Conservation (phyloP, 2,888 invertebrate genomes). For the Heliconius ismenius region DNA sequence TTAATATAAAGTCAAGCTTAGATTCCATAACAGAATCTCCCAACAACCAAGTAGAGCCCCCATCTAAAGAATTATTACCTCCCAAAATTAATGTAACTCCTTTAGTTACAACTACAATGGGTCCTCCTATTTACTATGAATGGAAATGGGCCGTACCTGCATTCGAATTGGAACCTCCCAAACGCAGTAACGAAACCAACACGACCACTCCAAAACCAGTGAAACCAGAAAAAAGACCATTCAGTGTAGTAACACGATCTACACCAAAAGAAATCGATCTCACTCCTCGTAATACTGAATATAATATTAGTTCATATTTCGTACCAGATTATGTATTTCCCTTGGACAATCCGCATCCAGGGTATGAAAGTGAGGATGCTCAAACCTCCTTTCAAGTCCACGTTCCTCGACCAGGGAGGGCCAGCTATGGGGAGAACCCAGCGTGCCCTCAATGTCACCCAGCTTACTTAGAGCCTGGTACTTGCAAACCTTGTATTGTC, state of each 20-base stretch:
- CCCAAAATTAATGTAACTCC: slow-evolving; percentile 76
- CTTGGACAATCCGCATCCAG: slow-evolving; percentile 82
- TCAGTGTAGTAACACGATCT: slow-evolving; percentile 61
- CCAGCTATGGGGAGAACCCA: slow-evolving; percentile 82
- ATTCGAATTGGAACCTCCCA: slow-evolving; percentile 81
- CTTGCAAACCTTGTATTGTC: slow-evolving; percentile 84
- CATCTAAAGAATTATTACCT: slow-evolving; percentile 73
- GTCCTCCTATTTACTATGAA: slow-evolving; percentile 84
- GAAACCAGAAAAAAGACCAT: slow-evolving; percentile 63
- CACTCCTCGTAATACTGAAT: slow-evolving; percentile 69
- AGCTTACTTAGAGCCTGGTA: slow-evolving; percentile 83
- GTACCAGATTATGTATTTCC: slow-evolving; percentile 84
- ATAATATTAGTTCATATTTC: slow-evolving; percentile 82
- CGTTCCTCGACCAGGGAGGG: slow-evolving; percentile 71
- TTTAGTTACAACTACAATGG: slow-evolving; percentile 77
- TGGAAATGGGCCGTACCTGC: slow-evolving; percentile 86
- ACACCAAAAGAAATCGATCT: slow-evolving; percentile 58
- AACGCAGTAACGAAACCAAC: slow-evolving; percentile 65
- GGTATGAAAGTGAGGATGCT: slow-evolving; percentile 79
- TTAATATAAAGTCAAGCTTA: slow-evolving; percentile 59
- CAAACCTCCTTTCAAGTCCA: slow-evolving; percentile 84
- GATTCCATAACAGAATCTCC: slow-evolving; percentile 40
- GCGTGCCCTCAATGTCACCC: slow-evolving; percentile 85
- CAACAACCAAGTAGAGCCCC: slow-evolving; percentile 50
- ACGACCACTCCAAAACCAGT: slow-evolving; percentile 51